These are phyloP conservation scores for Rhinolophus sinicus DNA, from an alignment of 2,113 vertebrate species.

Conservation along the genomic window DNA sequence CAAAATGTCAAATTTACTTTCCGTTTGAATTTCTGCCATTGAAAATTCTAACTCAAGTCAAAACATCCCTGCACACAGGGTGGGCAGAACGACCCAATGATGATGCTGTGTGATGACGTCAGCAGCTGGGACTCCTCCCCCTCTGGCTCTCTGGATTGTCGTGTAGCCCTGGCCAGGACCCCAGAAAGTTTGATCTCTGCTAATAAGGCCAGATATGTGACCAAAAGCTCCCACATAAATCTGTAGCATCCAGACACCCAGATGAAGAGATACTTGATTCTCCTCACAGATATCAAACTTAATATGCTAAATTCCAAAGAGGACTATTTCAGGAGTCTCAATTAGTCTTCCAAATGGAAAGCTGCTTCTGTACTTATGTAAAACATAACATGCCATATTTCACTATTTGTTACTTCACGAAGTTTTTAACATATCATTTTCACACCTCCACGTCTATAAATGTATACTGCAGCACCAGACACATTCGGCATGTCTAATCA, in stretches of 20 bases:
- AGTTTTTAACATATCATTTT: constrained; percentile 55
- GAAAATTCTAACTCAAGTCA: constrained; percentile 42
- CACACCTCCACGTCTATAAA: constrained; percentile 75
- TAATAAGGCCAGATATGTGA: neutral
- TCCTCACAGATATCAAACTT: constrained; percentile 35
- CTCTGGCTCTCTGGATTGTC: neutral
- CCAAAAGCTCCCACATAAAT: neutral
- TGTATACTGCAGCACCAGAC: constrained; percentile 54
- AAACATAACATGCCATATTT: constrained; percentile 74
- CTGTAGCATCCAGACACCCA: neutral
- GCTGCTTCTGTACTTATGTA: constrained; percentile 75
- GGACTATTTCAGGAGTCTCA: constrained; percentile 51
- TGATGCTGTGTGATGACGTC: neutral
- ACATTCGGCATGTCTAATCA: constrained; percentile 26
- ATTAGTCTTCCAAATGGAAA: constrained; percentile 69
- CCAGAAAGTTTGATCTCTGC: neutral
- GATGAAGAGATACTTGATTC: constrained; percentile 41
- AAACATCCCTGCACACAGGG: neutral
- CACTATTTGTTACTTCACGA: constrained; percentile 77
- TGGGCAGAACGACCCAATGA: neutral
- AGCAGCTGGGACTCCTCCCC: neutral
- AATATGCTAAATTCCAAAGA: constrained; percentile 52
- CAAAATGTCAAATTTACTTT: constrained; percentile 44
- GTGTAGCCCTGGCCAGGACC: neutral
- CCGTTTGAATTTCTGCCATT: constrained; percentile 23